Base-by-base conservation (phyloP, 2,797 vertebrate species). In the Kryptolebias ocellatus region DNA sequence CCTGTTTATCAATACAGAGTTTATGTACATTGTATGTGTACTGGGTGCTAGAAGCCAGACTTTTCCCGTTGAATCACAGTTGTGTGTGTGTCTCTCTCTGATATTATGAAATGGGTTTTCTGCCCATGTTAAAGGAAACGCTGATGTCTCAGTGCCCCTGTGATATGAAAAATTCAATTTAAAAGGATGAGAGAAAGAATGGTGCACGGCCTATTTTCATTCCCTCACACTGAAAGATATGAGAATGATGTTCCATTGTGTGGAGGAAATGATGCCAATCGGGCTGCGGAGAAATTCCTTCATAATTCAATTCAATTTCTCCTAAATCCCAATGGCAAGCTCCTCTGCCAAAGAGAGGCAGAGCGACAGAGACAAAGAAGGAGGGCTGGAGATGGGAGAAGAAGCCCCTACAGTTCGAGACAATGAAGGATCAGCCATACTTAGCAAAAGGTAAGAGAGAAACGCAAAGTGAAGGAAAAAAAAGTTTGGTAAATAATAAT, bases 121-220 rank as follows among this genome's bases (percentile, higher is more conserved):
- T 89, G 88, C 85, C 80, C 89, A 88, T 91, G 90, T 92, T 91
- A 91, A 94, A 94, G 92, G 90, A 93, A 93, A 93, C 83, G 92
- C 90, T 92, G 92, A 92, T 92, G 93, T 93, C 93, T 94, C 92
- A 79, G 88, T 90, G 92, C 90, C 90, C 89, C 87, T 88, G 88
- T 91, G 92, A 94, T 94, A 94, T 94, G 93, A 94, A 94, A 94
- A 94, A 94, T 93, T 93, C 93, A 94, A 94, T 94, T 94, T 94
- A 94, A 93, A 92, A 91, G 93, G 92, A 93, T 93, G 92, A 92
- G 93, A 92, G 87, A 92, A 92, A 93, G 91, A 94, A 92, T 91
- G 89, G 92, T 85, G 93, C 90, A 78, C 80, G 87, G 91, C 89
- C 93, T 92, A 92, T 93, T 94, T 94, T 94, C 93, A 90, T 92